A percentile compares a stretch with the other conserved stretches of the same genome.
Evolutionary conservation across 2,888 invertebrate species (phyloP).

Genomic region (Chymomyza amoena): DNA sequence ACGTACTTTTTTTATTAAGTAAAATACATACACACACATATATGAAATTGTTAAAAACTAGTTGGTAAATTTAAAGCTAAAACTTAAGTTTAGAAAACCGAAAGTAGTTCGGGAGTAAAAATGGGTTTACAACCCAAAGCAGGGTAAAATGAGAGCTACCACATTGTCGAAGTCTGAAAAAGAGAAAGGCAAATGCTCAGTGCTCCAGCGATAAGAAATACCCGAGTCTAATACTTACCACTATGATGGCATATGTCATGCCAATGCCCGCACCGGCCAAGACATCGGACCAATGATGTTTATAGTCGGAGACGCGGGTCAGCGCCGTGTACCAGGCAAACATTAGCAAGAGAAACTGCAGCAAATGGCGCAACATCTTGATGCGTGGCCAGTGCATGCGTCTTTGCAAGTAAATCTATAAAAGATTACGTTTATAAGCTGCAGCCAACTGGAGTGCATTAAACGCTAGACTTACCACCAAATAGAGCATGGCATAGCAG

Average conservation of each 20-base stretch:
- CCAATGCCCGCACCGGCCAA: conserved; percentile 89
- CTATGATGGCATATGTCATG: conserved; percentile 82
- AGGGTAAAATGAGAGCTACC: conserved; percentile 36
- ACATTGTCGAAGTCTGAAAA: conserved; percentile 59
- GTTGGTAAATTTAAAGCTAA: neutral
- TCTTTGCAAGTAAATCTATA: conserved; percentile 92
- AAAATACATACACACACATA: conserved; percentile 31
- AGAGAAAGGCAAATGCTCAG: neutral
- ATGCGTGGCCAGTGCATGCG: conserved; percentile 90
- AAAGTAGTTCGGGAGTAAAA: conserved; percentile 4
- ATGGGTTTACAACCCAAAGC: conserved; percentile 1
- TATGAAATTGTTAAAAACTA: conserved; percentile 1
- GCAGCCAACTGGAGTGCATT: neutral
- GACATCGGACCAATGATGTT: conserved; percentile 99
- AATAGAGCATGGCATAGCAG: conserved; percentile 90
- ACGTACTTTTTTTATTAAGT: conserved; percentile 55
- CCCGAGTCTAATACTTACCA: conserved; percentile 81
- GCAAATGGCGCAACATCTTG: conserved; percentile 87
- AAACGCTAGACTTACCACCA: conserved; percentile 84
- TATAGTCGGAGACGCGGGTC: conserved; percentile 95
- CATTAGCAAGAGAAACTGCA: conserved; percentile 89
- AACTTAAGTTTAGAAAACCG: conserved; percentile 5
- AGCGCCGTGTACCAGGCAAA: conserved; percentile 92
- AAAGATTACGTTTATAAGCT: neutral
- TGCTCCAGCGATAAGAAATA: neutral